Percentiles rank a stretch among this genome's conserved stretches.
Conservation (phyloP, 2,888 invertebrate genomes). For the Campopleginae sp. region DNA sequence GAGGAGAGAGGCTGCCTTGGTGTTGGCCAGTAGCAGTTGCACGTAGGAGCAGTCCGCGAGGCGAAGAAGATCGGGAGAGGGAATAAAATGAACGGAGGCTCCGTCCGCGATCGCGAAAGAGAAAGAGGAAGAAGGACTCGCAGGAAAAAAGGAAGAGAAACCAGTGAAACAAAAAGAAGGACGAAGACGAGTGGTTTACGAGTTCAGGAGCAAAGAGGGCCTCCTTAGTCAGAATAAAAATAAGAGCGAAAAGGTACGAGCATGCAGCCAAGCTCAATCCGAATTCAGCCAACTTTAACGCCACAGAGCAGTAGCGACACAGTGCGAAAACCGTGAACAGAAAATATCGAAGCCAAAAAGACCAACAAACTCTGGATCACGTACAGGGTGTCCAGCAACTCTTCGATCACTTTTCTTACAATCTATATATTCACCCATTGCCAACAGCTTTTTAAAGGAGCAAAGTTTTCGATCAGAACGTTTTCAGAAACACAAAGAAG, state of each 20-base stretch:
- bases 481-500: neutral
- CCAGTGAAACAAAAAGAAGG: conserved; percentile 45
- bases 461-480: neutral
- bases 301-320: conserved; percentile 43
- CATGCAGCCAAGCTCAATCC: conserved; percentile 55
- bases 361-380: conserved; percentile 48
- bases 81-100: conserved; percentile 31
- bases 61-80: conserved; percentile 46
- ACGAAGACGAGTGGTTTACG: conserved; percentile 68
- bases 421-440: neutral
- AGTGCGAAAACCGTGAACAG: conserved; percentile 60
- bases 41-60: conserved; percentile 60
- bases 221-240: conserved; percentile 76
- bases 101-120: conserved; percentile 33
- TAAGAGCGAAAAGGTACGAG: conserved; percentile 45
- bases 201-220: conserved; percentile 71
- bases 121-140: conserved; percentile 68
- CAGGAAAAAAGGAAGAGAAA: conserved; percentile 22
- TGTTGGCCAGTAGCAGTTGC: conserved; percentile 68
- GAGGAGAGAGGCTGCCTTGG: conserved; percentile 6
- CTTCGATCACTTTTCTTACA: neutral
- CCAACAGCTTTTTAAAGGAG: neutral
- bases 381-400: neutral
- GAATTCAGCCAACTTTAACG: conserved; percentile 31
- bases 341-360: conserved; percentile 55